Evolutionary conservation across 2,797 vertebrate species (phyloP), one percentile per base, ranked within the genome.

Genomic region (Gallirallus australis): DNA sequence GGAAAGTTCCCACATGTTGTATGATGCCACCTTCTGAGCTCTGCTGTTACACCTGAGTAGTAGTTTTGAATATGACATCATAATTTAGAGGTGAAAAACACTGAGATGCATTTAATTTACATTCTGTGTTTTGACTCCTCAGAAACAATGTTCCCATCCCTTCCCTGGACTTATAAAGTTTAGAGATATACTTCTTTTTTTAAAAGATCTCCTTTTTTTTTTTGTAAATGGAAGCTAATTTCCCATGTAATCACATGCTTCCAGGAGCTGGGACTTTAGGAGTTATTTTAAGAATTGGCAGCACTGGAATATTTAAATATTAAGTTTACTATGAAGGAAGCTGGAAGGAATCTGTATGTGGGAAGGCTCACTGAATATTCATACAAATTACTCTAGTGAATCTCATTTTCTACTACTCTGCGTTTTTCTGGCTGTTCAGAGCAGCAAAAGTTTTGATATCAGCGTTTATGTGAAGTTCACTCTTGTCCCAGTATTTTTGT

Each of bases 301-400:
- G 60, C 42, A 45, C 11, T 53, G 54, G 60, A 88, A 70, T 94
- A 92, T 94, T 96, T 95, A 86, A 88, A 64, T 94, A 96, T 94
- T 96, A 96, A 92, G 59, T 93, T 96, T 95, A 93, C 92, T 89
- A 96, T 71, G 73, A 84, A 93, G 48, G 71, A 93, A 93, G 48
- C 73, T 94, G 66, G 77, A 76, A 94, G 77, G 92, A 95, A 90
- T 89, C 56, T 76, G 20, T 70, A 79, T 79, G 90, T 93, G 71
- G 88, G 82, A 96, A 93, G 87, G 54, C 27, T 83, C 65, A 66
- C 91, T 94, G 66, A 90, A 94, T 93, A 94, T 93, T 95, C 94
- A 93, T 69, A 35, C 16, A 71, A 92, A 91, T 92, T 77, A 93
- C 73, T 82, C 66, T 21, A 95, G 77, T 39, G 87, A 82, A 91